These are phyloP conservation scores for Gnatocerus cornutus DNA, from an alignment of 2,888 invertebrate species.

Conservation along the genomic window DNA sequence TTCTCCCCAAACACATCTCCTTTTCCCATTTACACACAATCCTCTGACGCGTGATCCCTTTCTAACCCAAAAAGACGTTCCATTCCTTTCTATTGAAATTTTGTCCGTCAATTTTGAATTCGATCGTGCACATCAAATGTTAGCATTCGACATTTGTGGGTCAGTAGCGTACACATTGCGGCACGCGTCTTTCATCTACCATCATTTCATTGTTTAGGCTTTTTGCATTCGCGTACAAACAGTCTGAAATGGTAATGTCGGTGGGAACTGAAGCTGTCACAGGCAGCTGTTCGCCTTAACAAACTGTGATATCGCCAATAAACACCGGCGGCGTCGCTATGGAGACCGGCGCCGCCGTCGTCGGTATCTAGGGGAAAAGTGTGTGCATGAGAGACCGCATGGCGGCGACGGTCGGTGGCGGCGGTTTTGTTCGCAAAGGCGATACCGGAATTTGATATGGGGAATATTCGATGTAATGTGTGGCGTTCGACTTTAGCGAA, in stretches of 20 bases:
- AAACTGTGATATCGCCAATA: conserved; percentile 67
- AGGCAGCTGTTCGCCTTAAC: conserved; percentile 64
- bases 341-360: conserved; percentile 54
- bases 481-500: conserved; percentile 29
- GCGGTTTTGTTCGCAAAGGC: conserved; percentile 39
- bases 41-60: conserved; percentile 1
- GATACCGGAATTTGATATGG: conserved; percentile 40
- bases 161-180: conserved; percentile 16
- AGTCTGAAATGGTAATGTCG: conserved; percentile 45
- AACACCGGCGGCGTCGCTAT: conserved; percentile 63
- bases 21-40: background rate
- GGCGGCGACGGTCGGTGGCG: conserved; percentile 31
- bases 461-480: conserved; percentile 34
- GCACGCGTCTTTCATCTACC: conserved; percentile 13
- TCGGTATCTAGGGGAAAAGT: conserved; percentile 19
- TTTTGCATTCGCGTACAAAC: conserved; percentile 16
- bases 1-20: background rate
- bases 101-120: background rate
- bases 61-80: conserved; percentile 1
- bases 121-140: background rate
- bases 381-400: conserved; percentile 40
- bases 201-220: conserved; percentile 21
- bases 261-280: conserved; percentile 65
- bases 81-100: conserved; percentile 1
- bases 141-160: conserved; percentile 19